Evolutionary conservation across 2,888 invertebrate species (phyloP).

Genomic region (Belgica antarctica): DNA sequence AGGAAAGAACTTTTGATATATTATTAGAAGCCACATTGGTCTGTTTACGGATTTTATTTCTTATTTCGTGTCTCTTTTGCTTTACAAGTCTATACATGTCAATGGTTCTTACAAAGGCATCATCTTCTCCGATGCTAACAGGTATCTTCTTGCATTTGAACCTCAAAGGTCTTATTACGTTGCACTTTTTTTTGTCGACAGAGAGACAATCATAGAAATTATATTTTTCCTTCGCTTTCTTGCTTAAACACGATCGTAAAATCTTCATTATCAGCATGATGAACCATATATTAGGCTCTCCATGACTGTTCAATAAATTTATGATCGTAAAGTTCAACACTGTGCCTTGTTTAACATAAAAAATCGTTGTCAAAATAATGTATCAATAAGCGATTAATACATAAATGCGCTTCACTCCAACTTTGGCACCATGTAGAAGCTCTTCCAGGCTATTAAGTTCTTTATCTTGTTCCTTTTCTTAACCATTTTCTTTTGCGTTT

Average conservation of each 20-base stretch:
- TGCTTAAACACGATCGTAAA: background rate
- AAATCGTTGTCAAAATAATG: conserved; percentile 29
- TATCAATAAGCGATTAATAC: conserved; percentile 14
- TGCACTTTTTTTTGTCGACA: conserved; percentile 12
- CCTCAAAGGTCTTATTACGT: conserved; percentile 3
- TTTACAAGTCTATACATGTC: conserved; percentile 26
- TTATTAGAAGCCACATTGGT: conserved; percentile 32
- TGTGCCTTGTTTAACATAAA: conserved; percentile 18
- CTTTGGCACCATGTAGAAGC: conserved; percentile 9
- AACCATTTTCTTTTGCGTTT: conserved; percentile 32
- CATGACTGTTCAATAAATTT: conserved; percentile 16
- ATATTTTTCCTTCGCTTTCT: background rate
- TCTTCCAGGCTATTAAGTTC: background rate
- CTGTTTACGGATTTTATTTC: conserved; percentile 6
- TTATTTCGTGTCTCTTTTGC: background rate
- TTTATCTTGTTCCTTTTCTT: conserved; percentile 8
- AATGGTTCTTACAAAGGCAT: background rate
- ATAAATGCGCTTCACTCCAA: background rate
- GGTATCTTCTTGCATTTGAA: background rate
- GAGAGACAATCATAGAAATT: background rate
- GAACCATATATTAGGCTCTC: conserved; percentile 6
- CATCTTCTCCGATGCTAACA: conserved; percentile 18
- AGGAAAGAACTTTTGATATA: conserved; percentile 10
- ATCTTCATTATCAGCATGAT: conserved; percentile 12
- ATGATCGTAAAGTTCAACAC: conserved; percentile 3